Evolutionary conservation across 2,797 vertebrate genomes (phyloP).

Genomic region (Trichosurus vulpecula): DNA sequence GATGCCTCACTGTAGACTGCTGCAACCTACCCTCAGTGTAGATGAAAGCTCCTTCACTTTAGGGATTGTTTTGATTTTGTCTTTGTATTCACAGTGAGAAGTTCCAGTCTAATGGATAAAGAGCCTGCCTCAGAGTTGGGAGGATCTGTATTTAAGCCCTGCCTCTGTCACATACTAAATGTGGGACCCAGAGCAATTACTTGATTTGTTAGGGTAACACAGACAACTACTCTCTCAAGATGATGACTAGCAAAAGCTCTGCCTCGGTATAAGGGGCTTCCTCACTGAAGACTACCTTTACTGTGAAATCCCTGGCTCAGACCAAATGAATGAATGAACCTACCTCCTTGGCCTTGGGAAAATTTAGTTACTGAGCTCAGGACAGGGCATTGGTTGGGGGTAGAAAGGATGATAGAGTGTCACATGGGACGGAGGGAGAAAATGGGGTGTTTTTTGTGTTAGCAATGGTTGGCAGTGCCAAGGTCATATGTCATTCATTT

Average conservation of each 20-base stretch:
- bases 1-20: not conserved
- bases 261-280: not conserved
- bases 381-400: conserved; percentile 4
- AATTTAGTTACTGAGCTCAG: conserved; percentile 40
- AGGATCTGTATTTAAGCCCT: not conserved
- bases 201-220: not conserved
- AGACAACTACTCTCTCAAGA: not conserved
- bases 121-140: not conserved
- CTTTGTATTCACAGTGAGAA: not conserved
- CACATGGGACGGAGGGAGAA: conserved; percentile 45
- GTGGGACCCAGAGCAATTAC: not conserved
- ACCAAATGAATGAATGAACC: not conserved
- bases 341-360: conserved; percentile 47
- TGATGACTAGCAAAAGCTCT: not conserved
- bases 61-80: not conserved
- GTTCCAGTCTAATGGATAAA: not conserved
- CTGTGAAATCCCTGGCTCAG: not conserved
- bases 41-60: not conserved
- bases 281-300: not conserved
- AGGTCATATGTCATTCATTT: not conserved
- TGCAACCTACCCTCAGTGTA: not conserved
- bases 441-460: conserved; percentile 17
- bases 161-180: not conserved
- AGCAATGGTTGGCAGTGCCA: not conserved
- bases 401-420: conserved; percentile 34